phyloP scores from a whole-genome alignment of 2,797 vertebrate genomes.

The Tragopan temminckii region DNA sequence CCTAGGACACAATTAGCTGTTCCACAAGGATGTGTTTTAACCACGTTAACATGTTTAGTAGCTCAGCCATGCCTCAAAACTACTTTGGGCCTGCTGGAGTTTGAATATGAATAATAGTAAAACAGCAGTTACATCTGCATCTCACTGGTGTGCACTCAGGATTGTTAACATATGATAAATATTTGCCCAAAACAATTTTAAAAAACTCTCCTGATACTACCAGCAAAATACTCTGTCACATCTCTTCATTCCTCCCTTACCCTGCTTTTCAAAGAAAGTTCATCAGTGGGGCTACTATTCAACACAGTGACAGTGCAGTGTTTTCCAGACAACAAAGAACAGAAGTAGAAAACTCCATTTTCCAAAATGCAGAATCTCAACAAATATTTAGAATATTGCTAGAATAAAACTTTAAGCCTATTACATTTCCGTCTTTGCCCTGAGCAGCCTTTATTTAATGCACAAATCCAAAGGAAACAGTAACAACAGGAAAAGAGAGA shows the following conservation, averaged over 20 bases:
- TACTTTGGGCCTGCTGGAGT: background rate
- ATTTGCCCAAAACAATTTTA: background rate
- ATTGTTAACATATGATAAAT: background rate
- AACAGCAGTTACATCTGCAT: background rate
- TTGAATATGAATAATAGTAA: background rate
- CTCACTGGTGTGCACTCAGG: background rate
- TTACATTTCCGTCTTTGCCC: background rate
- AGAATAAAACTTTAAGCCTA: background rate
- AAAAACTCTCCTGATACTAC: background rate
- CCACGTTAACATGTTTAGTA: background rate
- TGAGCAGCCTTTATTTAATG: background rate
- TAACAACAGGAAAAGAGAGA: background rate
- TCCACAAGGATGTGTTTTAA: background rate
- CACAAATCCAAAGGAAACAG: background rate
- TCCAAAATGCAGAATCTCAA: background rate
- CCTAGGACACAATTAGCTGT: background rate
- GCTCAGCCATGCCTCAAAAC: background rate
- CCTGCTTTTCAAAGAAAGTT: background rate
- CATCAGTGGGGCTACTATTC: background rate
- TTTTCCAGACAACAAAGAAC: slow-evolving; percentile 3
- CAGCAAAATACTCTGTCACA: background rate
- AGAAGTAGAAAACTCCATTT: background rate
- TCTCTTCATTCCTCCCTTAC: background rate
- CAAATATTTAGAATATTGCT: background rate
- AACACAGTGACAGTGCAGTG: background rate